Evolutionary conservation across 2,113 vertebrate genomes (phyloP), one percentile per base, ranked within the genome.

Genomic region (Mungos mungo): DNA sequence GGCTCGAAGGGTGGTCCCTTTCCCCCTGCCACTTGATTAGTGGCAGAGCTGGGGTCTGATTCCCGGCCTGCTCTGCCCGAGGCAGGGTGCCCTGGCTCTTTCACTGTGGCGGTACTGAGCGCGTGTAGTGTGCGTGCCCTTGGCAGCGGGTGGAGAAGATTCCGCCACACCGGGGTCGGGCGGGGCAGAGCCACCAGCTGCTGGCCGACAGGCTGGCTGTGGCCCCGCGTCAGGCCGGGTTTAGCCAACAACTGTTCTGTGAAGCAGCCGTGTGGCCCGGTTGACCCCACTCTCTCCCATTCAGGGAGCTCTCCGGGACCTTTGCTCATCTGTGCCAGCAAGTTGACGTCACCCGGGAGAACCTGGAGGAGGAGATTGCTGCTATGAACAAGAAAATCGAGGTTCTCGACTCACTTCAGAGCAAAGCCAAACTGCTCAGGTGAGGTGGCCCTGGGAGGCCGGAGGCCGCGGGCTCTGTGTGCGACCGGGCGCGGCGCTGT

Each of bases 281-380:
- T 27, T 76, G 21, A 9, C 50, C 88, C 0, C 9, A 8, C 54
- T 65, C 4, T 92, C 47, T 79, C 13, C 52, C 5, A 31, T 14
- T 8, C 23, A 99, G 99, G 98, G 99, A 99, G 97, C 98, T 99
- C 94, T 99, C 99, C 0, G 99, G 99, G 41, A 99, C 99, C 0
- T 99, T 99, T 89, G 99, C 99, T 88, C 99, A 99, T 97, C 98
- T 99, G 76, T 99, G 99, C 98, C 99, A 99, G 98, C 99, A 99
- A 99, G 99, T 99, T 0, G 99, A 99, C 0, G 97, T 99, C 88
- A 99, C 99, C 2, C 98, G 99, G 19, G 99, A 99, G 96, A 99
- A 99, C 93, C 99, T 99, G 47, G 99, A 99, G 92, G 99, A 99
- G 72, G 99, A 99, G 80, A 99, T 99, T 90, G 98, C 98, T 0